A percentile compares a stretch with the other conserved stretches of the same genome.
Conservation (phyloP, 2,888 invertebrate species). For the Folsomia candida region DNA sequence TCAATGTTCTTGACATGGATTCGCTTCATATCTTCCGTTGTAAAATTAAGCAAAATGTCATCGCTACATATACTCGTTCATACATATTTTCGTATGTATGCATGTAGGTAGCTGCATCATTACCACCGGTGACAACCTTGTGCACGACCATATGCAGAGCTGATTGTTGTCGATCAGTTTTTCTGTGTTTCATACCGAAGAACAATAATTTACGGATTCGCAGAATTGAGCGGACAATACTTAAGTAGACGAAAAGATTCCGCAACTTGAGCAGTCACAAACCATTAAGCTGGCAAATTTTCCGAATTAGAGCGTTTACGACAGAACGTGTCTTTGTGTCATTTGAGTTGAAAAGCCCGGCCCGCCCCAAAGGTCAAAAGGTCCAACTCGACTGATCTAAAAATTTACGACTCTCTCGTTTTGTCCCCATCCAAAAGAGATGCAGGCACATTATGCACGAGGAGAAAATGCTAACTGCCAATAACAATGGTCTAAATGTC, state of each 20-base stretch:
- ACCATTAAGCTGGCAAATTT: conserved; percentile 4
- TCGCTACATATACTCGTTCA: no score
- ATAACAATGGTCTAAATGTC: not conserved
- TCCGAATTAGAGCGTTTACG: not conserved
- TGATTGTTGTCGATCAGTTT: no score
- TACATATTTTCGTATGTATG: no score
- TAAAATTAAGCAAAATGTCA: not conserved
- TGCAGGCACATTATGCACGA: not conserved
- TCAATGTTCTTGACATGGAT: not conserved
- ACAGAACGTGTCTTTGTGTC: not conserved
- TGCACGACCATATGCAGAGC: no score
- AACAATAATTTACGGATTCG: no score
- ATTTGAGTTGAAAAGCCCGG: not conserved
- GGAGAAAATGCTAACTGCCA: not conserved
- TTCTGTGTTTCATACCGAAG: no score
- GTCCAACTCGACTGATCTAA: not conserved
- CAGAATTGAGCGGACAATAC: not conserved
- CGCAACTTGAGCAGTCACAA: no score
- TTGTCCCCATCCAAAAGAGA: not conserved
- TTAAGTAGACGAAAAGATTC: no score
- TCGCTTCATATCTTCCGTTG: conserved; percentile 1
- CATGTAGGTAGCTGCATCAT: no score
- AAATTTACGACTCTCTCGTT: not conserved
- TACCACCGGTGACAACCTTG: no score
- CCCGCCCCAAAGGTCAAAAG: not conserved